Evolutionary conservation across 2,113 vertebrate genomes (phyloP).

Genomic region (Cyphomyrus discorhynchus): DNA sequence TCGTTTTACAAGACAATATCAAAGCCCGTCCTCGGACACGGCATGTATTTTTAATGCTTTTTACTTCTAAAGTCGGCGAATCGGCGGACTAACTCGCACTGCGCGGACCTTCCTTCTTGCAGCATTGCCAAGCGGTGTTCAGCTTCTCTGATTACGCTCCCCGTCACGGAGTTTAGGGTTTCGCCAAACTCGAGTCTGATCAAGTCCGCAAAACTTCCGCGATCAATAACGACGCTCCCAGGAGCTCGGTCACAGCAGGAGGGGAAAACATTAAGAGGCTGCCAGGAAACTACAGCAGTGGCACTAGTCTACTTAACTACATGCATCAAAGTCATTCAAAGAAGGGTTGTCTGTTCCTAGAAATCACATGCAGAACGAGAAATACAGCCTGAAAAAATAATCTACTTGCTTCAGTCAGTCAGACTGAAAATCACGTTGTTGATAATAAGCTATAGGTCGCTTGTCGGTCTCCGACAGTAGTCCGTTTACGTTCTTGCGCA

Average conservation of each 20-base stretch:
- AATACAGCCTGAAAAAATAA: not conserved
- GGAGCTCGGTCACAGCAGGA: constrained; percentile 35
- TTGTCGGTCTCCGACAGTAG: not conserved
- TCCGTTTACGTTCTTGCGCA: not conserved
- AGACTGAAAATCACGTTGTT: not conserved
- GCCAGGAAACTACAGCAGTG: not conserved
- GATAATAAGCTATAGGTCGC: not conserved
- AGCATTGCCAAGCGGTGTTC: constrained; percentile 33
- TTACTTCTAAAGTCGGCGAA: constrained; percentile 3
- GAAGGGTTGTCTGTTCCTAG: not conserved
- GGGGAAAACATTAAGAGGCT: not conserved
- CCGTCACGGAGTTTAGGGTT: constrained; percentile 55
- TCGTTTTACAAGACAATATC: constrained; percentile 23
- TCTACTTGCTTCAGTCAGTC: not conserved
- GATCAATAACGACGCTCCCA: constrained; percentile 54
- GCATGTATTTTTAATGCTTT: constrained; percentile 20
- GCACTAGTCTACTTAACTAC: not conserved
- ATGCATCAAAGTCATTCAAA: not conserved
- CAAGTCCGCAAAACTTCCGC: constrained; percentile 45
- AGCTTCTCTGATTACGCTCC: constrained; percentile 42
- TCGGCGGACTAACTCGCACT: constrained; percentile 28
- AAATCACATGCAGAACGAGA: not conserved
- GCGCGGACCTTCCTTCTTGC: constrained; percentile 30
- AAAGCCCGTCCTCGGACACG: constrained; percentile 1
- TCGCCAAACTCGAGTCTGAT: constrained; percentile 50